phyloP scores from a whole-genome alignment of 1,140 invertebrate species.

The Tetranychus cinnabarinus region DNA sequence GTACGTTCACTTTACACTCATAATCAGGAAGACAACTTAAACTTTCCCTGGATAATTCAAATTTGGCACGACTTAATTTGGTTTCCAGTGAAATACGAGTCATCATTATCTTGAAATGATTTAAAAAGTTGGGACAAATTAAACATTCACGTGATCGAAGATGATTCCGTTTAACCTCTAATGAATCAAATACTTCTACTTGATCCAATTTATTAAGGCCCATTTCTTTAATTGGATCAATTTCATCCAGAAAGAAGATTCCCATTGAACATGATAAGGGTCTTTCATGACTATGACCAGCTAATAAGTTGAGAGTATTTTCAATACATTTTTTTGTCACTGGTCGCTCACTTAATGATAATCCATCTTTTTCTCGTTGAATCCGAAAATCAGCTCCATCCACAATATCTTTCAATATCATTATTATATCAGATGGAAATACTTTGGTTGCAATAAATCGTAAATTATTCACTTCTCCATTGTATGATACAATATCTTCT shows the following conservation, averaged over 20 bases:
- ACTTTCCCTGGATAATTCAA: constrained; percentile 54
- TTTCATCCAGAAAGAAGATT: neutral
- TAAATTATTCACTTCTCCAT: neutral
- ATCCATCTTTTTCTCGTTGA: neutral
- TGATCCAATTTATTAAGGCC: neutral
- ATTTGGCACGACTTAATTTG: constrained; percentile 41
- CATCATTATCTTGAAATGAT: constrained; percentile 16
- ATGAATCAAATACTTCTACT: neutral
- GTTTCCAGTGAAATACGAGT: constrained; percentile 36
- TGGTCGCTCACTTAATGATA: no score
- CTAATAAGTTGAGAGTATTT: no score
- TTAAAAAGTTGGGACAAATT: constrained; percentile 21
- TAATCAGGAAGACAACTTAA: constrained; percentile 71
- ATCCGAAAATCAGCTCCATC: neutral
- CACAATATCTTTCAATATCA: neutral
- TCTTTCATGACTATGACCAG: neutral
- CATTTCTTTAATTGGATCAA: neutral
- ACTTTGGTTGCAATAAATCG: neutral
- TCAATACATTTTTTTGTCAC: no score
- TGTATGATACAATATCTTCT: neutral
- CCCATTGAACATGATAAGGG: neutral
- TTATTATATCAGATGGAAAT: neutral
- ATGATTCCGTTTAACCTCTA: neutral
- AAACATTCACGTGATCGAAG: constrained; percentile 18
- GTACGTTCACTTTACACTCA: constrained; percentile 47